Evolutionary conservation across 2,113 vertebrate species (phyloP).

Genomic region (Psilopogon haemacephalus): DNA sequence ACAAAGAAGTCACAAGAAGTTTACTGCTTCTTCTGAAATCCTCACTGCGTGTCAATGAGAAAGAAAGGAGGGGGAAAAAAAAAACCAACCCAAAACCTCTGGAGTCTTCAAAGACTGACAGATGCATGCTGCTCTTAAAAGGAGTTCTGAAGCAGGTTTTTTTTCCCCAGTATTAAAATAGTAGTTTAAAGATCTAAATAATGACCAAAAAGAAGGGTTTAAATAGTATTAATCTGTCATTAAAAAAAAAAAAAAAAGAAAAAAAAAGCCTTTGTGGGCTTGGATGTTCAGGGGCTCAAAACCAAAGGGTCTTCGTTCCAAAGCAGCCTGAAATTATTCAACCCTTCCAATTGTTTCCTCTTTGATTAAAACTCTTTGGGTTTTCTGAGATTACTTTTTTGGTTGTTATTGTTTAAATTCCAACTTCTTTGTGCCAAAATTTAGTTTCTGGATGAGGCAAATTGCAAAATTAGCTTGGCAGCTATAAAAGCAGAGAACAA

Average conservation of each 20-base stretch:
- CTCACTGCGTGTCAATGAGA: neutral
- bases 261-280: no score
- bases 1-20: neutral
- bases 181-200: neutral
- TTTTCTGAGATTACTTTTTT: neutral
- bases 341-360: neutral
- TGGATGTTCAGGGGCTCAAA: neutral
- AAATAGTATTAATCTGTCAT: neutral
- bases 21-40: constrained; percentile 6
- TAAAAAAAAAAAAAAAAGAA: no score
- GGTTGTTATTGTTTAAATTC: no score
- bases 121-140: neutral
- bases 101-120: no score
- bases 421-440: no score
- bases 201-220: neutral
- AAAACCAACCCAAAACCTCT: neutral
- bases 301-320: neutral
- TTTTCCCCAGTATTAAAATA: neutral
- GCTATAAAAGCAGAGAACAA: neutral
- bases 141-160: neutral
- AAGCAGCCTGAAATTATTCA: neutral
- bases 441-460: neutral
- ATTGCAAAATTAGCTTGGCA: neutral
- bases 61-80: neutral
- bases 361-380: neutral